A percentile compares a stretch with the other conserved stretches of the same genome.
These are phyloP conservation scores for Dynastes grantii DNA, from an alignment of 2,888 invertebrate species.

Conservation along the genomic window DNA sequence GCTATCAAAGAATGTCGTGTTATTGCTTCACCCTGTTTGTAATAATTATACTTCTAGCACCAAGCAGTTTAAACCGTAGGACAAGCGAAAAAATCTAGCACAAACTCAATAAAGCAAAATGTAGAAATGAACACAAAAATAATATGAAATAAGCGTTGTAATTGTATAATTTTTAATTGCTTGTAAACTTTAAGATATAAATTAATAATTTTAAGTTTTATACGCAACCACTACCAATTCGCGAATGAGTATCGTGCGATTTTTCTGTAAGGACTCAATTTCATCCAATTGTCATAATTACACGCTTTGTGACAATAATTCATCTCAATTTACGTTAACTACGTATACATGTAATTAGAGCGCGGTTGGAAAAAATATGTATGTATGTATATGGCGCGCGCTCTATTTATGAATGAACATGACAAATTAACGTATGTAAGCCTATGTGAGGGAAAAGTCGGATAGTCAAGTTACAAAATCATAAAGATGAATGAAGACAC, in stretches of 20 bases:
- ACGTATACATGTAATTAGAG: constrained; percentile 48
- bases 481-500: constrained; percentile 58
- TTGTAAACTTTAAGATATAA: too few relatives aligned
- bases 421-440: constrained; percentile 55
- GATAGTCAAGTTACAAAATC: constrained; percentile 56
- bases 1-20: too few relatives aligned
- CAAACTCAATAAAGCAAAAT: too few relatives aligned
- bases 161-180: too few relatives aligned
- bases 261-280: constrained; percentile 1
- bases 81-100: too few relatives aligned
- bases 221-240: too few relatives aligned
- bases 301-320: constrained; percentile 49
- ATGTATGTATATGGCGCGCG: constrained; percentile 45
- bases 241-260: neutral
- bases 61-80: too few relatives aligned
- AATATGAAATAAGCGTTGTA: too few relatives aligned
- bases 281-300: constrained; percentile 27
- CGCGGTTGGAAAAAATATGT: constrained; percentile 32
- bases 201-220: too few relatives aligned
- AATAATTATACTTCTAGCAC: too few relatives aligned
- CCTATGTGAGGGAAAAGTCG: constrained; percentile 50
- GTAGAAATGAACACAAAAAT: too few relatives aligned
- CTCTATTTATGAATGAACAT: constrained; percentile 58
- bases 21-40: too few relatives aligned
- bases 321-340: constrained; percentile 56